Evolutionary conservation across 1,140 invertebrate genomes (phyloP).

Genomic region (Macrobrachium rosenbergii): DNA sequence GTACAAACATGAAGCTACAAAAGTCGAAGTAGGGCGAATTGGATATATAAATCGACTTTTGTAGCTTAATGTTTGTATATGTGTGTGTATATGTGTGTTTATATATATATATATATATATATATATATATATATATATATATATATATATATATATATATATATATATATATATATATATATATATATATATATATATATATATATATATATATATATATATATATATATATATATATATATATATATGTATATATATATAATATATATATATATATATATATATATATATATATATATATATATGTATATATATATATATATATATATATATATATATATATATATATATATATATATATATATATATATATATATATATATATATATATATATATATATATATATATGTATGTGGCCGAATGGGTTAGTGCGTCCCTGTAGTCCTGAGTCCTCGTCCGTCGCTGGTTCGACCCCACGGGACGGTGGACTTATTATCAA

Average conservation of each 20-base stretch:
- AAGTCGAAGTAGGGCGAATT: not conserved
- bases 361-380: constrained; percentile 34
- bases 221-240: constrained; percentile 4
- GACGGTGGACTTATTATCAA: too few species aligned
- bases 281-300: not conserved
- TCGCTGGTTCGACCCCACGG: too few species aligned
- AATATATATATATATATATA: not conserved
- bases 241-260: constrained; percentile 3
- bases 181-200: not conserved
- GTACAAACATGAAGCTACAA: not conserved
- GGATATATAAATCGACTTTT: not conserved
- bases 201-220: not conserved
- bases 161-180: not conserved
- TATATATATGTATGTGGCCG: constrained; percentile 36
- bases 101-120: not conserved
- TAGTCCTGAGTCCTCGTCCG: too few species aligned
- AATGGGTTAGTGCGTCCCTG: too few species aligned
- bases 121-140: constrained; percentile 12
- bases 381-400: constrained; percentile 50
- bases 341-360: constrained; percentile 43
- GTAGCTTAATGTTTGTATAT: not conserved
- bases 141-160: constrained; percentile 14
- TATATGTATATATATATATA: not conserved
- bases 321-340: not conserved
- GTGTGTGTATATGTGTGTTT: not conserved